A percentile compares a stretch with the other conserved stretches of the same genome.
Evolutionary conservation across 2,113 vertebrate species (phyloP).

Genomic region (Onychostoma macrolepis): DNA sequence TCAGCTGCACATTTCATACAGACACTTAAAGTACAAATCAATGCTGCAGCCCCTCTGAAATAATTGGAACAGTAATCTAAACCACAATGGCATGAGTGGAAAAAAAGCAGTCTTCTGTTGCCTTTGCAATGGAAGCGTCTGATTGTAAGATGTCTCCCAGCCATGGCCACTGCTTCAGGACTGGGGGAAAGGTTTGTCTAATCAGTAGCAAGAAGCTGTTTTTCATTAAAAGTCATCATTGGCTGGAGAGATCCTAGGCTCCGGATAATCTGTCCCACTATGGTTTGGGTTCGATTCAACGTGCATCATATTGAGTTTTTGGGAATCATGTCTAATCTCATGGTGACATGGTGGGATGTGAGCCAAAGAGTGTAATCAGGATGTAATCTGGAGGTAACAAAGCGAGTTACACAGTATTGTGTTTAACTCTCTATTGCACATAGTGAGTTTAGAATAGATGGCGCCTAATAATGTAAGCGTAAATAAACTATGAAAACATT

Average conservation of each 20-base stretch:
- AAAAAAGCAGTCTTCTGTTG: constrained; percentile 48
- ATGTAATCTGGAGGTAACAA: constrained; percentile 60
- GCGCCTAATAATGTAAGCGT: constrained; percentile 62
- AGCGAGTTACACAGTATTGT: constrained; percentile 38
- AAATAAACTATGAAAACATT: constrained; percentile 53
- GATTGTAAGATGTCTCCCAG: constrained; percentile 46
- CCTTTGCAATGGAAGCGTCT: constrained; percentile 32
- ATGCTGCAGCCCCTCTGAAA: constrained; percentile 53
- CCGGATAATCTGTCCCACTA: constrained; percentile 35
- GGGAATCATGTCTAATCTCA: constrained; percentile 37
- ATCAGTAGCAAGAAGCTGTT: constrained; percentile 51
- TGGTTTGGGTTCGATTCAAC: constrained; percentile 34
- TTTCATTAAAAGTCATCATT: constrained; percentile 57
- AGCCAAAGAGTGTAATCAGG: constrained; percentile 52
- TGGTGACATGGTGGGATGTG: constrained; percentile 42
- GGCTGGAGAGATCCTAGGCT: constrained; percentile 35
- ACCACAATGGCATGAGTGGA: constrained; percentile 57
- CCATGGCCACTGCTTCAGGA: constrained; percentile 27
- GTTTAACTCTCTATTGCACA: constrained; percentile 50
- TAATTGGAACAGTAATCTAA: constrained; percentile 43
- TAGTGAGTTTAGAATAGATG: constrained; percentile 73
- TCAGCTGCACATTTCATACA: constrained; percentile 68
- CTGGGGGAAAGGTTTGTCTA: constrained; percentile 51
- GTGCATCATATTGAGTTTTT: constrained; percentile 43
- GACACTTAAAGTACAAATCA: constrained; percentile 75